These are phyloP conservation scores for Linyphia triangularis DNA, from an alignment of 2,888 invertebrate species.

Conservation along the genomic window DNA sequence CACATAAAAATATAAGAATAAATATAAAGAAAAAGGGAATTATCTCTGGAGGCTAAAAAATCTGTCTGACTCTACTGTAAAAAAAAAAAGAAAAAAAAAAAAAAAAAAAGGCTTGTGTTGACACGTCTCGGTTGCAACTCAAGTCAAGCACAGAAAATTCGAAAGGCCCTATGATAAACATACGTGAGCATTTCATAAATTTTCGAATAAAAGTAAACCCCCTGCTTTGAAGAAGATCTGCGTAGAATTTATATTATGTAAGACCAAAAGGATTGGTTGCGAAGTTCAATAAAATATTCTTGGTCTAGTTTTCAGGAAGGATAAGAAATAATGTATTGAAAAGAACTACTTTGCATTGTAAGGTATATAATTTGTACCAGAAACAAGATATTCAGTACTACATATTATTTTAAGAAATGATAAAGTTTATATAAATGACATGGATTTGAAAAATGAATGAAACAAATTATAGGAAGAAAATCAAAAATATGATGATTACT, in stretches of 20 bases:
- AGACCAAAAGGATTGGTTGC: not conserved
- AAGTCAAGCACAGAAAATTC: slow-evolving; percentile 4
- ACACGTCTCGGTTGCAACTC: slow-evolving; percentile 28
- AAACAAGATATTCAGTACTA: too few species aligned
- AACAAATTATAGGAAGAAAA: too few species aligned
- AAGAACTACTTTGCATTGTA: too few species aligned
- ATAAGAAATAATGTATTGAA: too few species aligned
- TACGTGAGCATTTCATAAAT: slow-evolving; percentile 19
- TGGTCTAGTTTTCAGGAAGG: not conserved
- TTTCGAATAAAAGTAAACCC: not conserved
- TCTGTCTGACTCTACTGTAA: not conserved
- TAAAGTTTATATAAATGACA: too few species aligned
- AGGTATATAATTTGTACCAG: too few species aligned
- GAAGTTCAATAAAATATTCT: not conserved
- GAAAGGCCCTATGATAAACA: slow-evolving; percentile 12
- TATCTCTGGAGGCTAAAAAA: not conserved
- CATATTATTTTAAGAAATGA: too few species aligned
- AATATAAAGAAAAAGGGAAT: slow-evolving; percentile 30
- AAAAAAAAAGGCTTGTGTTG: not conserved
- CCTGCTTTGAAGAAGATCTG: not conserved
- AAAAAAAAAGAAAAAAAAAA: too few species aligned
- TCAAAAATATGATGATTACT: too few species aligned
- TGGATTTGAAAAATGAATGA: too few species aligned
- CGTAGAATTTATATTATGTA: not conserved
- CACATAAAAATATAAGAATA: too few species aligned